phyloP scores from a whole-genome alignment of 2,888 invertebrate genomes.

The Melanotus villosus region DNA sequence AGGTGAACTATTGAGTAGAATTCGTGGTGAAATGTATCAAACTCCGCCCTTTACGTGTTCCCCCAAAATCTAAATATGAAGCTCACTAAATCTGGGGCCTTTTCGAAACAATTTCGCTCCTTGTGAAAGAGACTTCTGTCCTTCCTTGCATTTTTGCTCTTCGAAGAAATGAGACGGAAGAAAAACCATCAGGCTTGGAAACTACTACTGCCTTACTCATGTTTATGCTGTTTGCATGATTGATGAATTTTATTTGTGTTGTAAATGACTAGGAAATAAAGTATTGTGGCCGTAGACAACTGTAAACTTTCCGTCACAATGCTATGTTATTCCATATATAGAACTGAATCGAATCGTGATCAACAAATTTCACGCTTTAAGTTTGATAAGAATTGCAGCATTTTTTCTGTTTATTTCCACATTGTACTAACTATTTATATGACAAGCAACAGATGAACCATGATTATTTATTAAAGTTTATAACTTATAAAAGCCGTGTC shows the following conservation, averaged over 20 bases:
- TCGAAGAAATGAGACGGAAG: constrained; percentile 30
- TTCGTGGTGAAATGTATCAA: constrained; percentile 48
- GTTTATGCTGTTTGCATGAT: constrained; percentile 44
- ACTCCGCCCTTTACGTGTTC: constrained; percentile 52
- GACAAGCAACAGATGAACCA: constrained; percentile 1
- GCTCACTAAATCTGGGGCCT: constrained; percentile 36
- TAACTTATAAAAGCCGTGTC: not conserved
- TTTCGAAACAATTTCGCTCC: constrained; percentile 43
- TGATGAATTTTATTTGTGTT: constrained; percentile 46
- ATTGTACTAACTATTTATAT: not conserved
- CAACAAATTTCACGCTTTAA: constrained; percentile 6
- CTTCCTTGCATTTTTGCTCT: constrained; percentile 29
- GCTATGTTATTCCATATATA: constrained; percentile 6
- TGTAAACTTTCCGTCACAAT: constrained; percentile 19
- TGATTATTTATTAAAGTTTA: not conserved
- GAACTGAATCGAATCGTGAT: constrained; percentile 24
- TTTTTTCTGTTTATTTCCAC: not conserved
- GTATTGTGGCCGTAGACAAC: constrained; percentile 37
- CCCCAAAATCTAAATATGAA: constrained; percentile 51
- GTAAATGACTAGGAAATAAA: constrained; percentile 44
- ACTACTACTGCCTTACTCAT: constrained; percentile 32
- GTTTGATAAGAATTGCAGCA: not conserved
- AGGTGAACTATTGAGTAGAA: constrained; percentile 43
- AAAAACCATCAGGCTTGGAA: constrained; percentile 34
- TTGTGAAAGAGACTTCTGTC: constrained; percentile 39